Percentiles rank a stretch among this genome's conserved stretches.
These are phyloP conservation scores for Trinorchestia longiramus DNA, from an alignment of 1,140 invertebrate genomes.

Conservation along the genomic window DNA sequence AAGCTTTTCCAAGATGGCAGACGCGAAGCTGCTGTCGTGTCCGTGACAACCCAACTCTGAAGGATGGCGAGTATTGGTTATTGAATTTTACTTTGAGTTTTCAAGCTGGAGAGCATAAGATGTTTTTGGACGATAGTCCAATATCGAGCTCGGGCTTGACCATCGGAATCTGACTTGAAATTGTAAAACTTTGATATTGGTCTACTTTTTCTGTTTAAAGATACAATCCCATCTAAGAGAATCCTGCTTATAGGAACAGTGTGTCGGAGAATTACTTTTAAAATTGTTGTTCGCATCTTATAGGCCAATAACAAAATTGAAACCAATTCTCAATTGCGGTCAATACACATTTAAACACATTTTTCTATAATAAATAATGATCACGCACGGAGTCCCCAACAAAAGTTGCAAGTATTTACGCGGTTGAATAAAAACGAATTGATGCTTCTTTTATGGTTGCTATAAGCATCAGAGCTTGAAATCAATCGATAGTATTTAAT, in stretches of 20 bases:
- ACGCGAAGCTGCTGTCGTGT: background rate
- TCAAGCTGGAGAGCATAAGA: background rate
- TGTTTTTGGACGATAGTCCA: background rate
- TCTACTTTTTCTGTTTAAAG: background rate
- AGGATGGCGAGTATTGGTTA: background rate
- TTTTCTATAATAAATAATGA: too few relatives aligned
- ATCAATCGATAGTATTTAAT: too few relatives aligned
- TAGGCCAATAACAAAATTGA: background rate
- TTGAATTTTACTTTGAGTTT: background rate
- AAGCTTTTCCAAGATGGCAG: background rate
- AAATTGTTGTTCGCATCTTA: background rate
- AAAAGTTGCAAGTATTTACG: too few relatives aligned
- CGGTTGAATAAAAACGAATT: too few relatives aligned
- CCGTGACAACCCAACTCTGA: background rate
- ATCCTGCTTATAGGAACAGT: background rate
- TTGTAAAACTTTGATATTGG: conserved; percentile 2
- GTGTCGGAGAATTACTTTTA: background rate
- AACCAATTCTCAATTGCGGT: too few relatives aligned
- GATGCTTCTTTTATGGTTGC: too few relatives aligned
- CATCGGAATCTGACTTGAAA: background rate
- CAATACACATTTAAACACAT: too few relatives aligned
- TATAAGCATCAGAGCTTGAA: too few relatives aligned
- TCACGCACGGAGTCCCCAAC: too few relatives aligned
- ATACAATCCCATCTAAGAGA: background rate
- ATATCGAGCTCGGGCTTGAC: background rate